Evolutionary conservation across 2,888 invertebrate species (phyloP).

Genomic region (Nomada fabriciana): DNA sequence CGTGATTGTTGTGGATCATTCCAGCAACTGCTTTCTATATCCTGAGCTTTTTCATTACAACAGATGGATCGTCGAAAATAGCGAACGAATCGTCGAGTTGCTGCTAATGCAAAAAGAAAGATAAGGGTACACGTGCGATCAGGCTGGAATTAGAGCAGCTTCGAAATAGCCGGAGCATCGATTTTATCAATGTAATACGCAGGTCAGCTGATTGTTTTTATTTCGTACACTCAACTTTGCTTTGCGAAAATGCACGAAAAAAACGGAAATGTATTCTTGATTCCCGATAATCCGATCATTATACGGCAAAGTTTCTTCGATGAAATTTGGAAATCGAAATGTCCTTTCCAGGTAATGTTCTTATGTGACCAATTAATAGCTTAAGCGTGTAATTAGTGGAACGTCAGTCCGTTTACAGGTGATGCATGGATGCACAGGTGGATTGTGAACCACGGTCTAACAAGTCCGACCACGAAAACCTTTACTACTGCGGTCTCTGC

Average conservation of each 20-base stretch:
- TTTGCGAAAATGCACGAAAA: too few relatives aligned
- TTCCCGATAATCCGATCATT: not conserved
- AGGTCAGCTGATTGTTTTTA: conserved; percentile 22
- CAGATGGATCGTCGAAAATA: not conserved
- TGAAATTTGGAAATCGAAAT: not conserved
- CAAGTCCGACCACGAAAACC: conserved; percentile 17
- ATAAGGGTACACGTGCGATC: conserved; percentile 7
- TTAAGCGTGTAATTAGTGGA: conserved; percentile 3
- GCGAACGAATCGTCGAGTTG: conserved; percentile 4
- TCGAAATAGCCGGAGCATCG: conserved; percentile 27
- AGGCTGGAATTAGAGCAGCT: conserved; percentile 32
- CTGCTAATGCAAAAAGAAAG: not conserved
- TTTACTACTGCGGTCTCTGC: conserved; percentile 9
- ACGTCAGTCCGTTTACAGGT: conserved; percentile 16
- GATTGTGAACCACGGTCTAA: conserved; percentile 2
- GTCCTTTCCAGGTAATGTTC: not conserved
- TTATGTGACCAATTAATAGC: conserved; percentile 6
- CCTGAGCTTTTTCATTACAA: not conserved
- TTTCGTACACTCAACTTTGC: not conserved
- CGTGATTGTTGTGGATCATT: not conserved
- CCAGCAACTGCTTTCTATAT: not conserved
- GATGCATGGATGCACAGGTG: not conserved
- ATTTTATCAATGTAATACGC: conserved; percentile 12
- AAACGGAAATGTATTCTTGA: not conserved
- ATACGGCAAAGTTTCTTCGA: not conserved